Conservation (phyloP, 2,797 vertebrate genomes). For the Esox lucius region DNA sequence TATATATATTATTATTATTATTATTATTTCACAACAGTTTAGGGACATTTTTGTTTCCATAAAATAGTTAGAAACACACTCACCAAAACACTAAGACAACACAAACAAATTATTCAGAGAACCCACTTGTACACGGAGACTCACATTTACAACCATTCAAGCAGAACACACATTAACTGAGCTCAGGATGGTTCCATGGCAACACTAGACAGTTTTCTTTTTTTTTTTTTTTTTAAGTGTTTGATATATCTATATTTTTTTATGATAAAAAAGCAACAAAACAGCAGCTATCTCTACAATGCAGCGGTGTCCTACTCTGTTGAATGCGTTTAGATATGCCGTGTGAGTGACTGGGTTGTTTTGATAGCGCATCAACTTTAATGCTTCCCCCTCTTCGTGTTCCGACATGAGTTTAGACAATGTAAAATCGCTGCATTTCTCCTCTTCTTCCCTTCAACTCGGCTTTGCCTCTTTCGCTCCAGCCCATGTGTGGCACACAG, state of each 20-base stretch:
- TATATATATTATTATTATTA: too few species aligned
- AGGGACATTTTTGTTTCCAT: not conserved
- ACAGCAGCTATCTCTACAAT: slow-evolving; percentile 6
- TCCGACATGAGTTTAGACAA: not conserved
- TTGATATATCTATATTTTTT: not conserved
- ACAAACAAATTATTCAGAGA: not conserved
- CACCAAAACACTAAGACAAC: not conserved
- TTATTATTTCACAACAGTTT: not conserved
- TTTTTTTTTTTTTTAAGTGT: not conserved
- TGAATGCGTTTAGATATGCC: too few species aligned
- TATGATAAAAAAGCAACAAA: slow-evolving; percentile 17
- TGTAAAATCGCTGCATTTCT: not conserved
- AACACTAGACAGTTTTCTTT: slow-evolving; percentile 4
- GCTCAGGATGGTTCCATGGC: slow-evolving; percentile 7
- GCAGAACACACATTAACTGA: slow-evolving; percentile 1
- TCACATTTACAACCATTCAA: not conserved
- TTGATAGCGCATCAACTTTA: not conserved
- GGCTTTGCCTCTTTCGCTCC: slow-evolving; percentile 20
- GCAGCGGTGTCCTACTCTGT: not conserved
- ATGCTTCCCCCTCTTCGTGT: not conserved
- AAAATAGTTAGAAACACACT: not conserved
- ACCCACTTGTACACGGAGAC: too few species aligned
- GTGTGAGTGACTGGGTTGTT: not conserved
- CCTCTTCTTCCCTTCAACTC: not conserved
- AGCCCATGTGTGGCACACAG: slow-evolving; percentile 35